phyloP scores from a whole-genome alignment of 30 jellyfish, hydroid and myxozoan genomes.

The Haliclystus octoradiatus region DNA sequence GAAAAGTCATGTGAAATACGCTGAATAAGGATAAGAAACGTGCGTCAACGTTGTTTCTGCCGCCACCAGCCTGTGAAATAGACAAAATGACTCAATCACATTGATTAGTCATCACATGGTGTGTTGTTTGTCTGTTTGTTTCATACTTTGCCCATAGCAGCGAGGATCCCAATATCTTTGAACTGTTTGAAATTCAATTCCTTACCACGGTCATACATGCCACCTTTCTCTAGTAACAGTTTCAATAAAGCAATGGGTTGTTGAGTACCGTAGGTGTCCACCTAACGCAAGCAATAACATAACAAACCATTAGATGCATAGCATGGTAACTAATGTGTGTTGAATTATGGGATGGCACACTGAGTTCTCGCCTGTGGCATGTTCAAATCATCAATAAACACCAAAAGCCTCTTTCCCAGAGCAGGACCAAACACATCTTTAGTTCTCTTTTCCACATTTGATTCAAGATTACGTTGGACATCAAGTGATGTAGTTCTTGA shows the following conservation, averaged over 20 bases:
- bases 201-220: slow-evolving; percentile 98
- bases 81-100: not conserved
- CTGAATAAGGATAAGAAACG: slow-evolving; percentile 86
- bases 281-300: too few relatives aligned
- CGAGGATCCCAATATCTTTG: slow-evolving; percentile 87
- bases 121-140: too few relatives aligned
- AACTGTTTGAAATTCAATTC: slow-evolving; percentile 86
- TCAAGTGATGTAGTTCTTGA: slow-evolving; percentile 98
- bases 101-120: not conserved
- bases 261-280: slow-evolving; percentile 96
- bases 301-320: too few relatives aligned
- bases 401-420: slow-evolving; percentile 91
- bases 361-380: slow-evolving; percentile 99
- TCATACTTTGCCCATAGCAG: slow-evolving; percentile 99
- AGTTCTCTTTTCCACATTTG: slow-evolving; percentile 95
- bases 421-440: slow-evolving; percentile 99
- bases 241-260: slow-evolving; percentile 95
- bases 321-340: too few relatives aligned
- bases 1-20: slow-evolving; percentile 89
- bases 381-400: slow-evolving; percentile 91
- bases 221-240: slow-evolving; percentile 89
- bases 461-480: slow-evolving; percentile 93
- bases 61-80: slow-evolving; percentile 95
- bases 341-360: too few relatives aligned
- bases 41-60: slow-evolving; percentile 92